phyloP scores from a whole-genome alignment of 2,888 invertebrate species.

The Ophonus ardosiacus region DNA sequence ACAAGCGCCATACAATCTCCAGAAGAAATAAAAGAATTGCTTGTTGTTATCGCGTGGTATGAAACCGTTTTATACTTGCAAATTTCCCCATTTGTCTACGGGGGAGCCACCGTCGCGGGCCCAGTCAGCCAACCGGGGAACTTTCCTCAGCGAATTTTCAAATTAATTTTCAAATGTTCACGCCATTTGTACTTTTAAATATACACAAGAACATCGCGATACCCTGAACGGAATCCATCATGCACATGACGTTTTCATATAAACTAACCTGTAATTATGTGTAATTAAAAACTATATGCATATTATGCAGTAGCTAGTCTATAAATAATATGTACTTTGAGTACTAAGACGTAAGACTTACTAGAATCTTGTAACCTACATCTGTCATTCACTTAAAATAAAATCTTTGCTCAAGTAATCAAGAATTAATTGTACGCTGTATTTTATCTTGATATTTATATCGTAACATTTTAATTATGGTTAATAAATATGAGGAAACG shows the following conservation, averaged over 20 bases:
- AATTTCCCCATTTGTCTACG: conserved; percentile 2
- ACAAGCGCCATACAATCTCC: conserved; percentile 7
- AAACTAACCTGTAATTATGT: background rate
- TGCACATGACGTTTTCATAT: background rate
- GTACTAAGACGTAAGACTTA: background rate
- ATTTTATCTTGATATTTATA: no score
- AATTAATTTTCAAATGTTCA: background rate
- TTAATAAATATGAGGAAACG: no score
- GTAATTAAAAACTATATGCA: background rate
- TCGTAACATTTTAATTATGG: no score
- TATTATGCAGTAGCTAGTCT: background rate
- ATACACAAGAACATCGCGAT: background rate
- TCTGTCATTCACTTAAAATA: background rate
- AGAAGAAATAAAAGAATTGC: conserved; percentile 22
- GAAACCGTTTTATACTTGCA: conserved; percentile 4
- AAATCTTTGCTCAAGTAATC: background rate
- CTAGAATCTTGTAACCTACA: background rate
- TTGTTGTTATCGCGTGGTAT: conserved; percentile 20
- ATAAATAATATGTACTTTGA: background rate
- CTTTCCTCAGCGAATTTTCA: background rate
- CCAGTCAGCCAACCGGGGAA: background rate
- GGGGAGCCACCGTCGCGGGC: background rate
- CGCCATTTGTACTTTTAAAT: background rate
- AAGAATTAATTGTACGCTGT: no score
- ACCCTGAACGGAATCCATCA: background rate